These are phyloP conservation scores for Sminthurinus signatus DNA, from an alignment of 1,140 invertebrate genomes.

Conservation along the genomic window DNA sequence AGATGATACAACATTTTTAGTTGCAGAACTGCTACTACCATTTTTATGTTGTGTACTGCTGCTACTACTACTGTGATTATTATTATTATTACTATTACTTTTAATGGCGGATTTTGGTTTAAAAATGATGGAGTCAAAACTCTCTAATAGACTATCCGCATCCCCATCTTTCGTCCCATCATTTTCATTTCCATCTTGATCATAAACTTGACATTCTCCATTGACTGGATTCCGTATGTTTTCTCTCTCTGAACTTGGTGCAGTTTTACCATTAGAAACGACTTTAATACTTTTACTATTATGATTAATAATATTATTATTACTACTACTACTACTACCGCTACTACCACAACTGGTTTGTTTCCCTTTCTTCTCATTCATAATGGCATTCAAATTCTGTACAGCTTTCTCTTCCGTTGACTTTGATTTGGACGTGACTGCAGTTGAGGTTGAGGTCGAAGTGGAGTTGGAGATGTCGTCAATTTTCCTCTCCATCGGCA, in stretches of 20 bases:
- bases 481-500: conserved; percentile 39
- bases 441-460: too few relatives aligned
- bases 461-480: too few relatives aligned
- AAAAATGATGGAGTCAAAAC: conserved; percentile 38
- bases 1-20: too few relatives aligned
- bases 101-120: conserved; percentile 21
- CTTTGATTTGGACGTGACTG: too few relatives aligned
- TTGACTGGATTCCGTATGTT: too few relatives aligned
- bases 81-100: not conserved
- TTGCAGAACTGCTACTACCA: not conserved
- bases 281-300: not conserved
- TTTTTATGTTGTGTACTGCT: not conserved
- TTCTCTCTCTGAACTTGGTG: too few relatives aligned
- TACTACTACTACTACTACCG: too few relatives aligned
- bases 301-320: not conserved
- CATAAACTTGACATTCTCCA: too few relatives aligned
- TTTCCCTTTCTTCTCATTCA: too few relatives aligned
- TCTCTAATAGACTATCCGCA: conserved; percentile 33
- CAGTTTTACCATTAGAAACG: too few relatives aligned
- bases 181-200: too few relatives aligned
- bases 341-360: too few relatives aligned
- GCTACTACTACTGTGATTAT: not conserved
- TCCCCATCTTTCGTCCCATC: conserved; percentile 21
- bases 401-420: not conserved
- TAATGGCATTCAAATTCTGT: conserved; percentile 1